Percentiles rank a stretch among this genome's conserved stretches.
These are phyloP conservation scores for Ammodramus savannarum DNA, from an alignment of 2,113 vertebrate genomes.

Conservation along the genomic window DNA sequence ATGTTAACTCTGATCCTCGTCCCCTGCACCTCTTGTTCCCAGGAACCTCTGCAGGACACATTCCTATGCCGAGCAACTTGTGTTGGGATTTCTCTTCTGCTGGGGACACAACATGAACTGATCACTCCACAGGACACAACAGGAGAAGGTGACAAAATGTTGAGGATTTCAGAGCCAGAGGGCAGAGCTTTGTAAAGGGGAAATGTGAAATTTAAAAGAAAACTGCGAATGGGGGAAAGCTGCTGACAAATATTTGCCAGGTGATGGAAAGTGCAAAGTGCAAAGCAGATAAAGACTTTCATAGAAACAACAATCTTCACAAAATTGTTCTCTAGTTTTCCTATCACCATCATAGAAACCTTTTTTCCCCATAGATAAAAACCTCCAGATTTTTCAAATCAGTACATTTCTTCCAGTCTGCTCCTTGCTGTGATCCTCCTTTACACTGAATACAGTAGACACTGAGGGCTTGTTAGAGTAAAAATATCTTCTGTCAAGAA, in stretches of 20 bases:
- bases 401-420: not conserved
- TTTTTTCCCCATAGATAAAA: not conserved
- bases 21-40: not conserved
- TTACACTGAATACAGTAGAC: not conserved
- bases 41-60: not conserved
- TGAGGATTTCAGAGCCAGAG: not conserved
- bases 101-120: not conserved
- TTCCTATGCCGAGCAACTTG: not conserved
- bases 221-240: not conserved
- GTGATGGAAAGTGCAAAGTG: not conserved
- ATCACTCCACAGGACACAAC: not conserved
- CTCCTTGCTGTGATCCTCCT: not conserved
- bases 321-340: not conserved
- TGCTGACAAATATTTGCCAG: not conserved
- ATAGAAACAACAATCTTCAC: not conserved
- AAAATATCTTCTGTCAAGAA: not conserved
- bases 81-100: not conserved
- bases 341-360: not conserved
- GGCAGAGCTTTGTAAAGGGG: not conserved
- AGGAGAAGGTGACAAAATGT: not conserved
- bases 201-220: not conserved
- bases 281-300: not conserved
- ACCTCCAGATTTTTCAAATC: conserved; percentile 1
- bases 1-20: not conserved
- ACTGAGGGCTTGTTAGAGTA: not conserved